These are phyloP conservation scores for Nycticryphes semicollaris DNA, from an alignment of 2,113 vertebrate genomes.

Conservation along the genomic window DNA sequence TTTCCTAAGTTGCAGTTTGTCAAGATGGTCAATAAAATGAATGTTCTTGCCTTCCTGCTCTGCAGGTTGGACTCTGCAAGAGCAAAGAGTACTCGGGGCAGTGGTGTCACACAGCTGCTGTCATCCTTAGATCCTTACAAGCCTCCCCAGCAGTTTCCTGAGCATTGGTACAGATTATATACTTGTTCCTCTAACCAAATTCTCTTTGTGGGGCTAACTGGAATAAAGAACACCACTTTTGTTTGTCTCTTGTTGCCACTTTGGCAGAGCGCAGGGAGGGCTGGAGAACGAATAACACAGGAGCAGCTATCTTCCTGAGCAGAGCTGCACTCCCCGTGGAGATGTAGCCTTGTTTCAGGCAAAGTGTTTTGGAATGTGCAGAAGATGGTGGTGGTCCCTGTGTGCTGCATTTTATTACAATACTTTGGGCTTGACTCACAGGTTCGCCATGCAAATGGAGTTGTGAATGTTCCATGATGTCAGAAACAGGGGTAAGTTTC, in stretches of 20 bases:
- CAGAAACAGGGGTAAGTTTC: neutral
- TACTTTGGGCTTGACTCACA: neutral
- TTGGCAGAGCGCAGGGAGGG: neutral
- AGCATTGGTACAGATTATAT: neutral
- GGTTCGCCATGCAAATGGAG: neutral
- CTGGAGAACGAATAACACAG: neutral
- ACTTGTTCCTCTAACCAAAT: neutral
- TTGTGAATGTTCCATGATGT: neutral
- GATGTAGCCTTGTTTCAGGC: neutral
- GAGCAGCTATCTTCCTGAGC: rapidly evolving
- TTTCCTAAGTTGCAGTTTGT: neutral
- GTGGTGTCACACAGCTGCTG: neutral
- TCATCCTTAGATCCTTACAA: neutral
- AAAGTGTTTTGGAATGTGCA: neutral
- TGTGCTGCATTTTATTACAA: neutral
- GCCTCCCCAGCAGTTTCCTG: neutral
- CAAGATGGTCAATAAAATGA: neutral
- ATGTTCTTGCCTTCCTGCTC: neutral
- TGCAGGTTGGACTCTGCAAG: neutral
- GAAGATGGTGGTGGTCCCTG: neutral
- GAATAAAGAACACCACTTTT: neutral
- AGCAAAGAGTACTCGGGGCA: rapidly evolving
- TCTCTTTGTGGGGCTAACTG: neutral
- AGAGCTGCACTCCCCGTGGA: neutral
- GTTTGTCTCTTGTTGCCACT: neutral